phyloP scores from a whole-genome alignment of 1,140 invertebrate species.

The Drosophila jambulina region DNA sequence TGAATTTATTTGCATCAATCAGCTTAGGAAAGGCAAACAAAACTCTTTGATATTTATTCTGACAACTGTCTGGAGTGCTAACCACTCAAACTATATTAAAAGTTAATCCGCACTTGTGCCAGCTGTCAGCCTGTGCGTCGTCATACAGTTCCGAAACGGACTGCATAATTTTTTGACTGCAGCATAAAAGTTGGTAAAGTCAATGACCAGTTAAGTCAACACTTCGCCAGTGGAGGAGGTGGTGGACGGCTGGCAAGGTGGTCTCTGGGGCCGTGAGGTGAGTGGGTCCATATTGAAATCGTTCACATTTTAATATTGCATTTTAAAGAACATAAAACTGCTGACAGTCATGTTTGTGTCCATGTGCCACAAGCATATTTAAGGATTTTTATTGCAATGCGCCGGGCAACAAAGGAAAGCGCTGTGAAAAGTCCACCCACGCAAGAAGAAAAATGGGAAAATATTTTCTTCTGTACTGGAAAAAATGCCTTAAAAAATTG shows the following conservation, averaged over 20 bases:
- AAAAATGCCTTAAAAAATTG: not conserved
- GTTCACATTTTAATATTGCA: conserved; percentile 65
- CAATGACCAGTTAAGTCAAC: conserved; percentile 83
- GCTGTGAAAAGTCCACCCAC: conserved; percentile 49
- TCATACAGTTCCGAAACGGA: conserved; percentile 46
- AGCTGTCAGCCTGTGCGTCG: conserved; percentile 24
- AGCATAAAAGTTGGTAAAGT: conserved; percentile 74
- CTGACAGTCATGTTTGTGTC: conserved; percentile 55
- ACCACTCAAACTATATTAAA: conserved; percentile 16
- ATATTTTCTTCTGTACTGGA: conserved; percentile 2
- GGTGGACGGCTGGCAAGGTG: not conserved
- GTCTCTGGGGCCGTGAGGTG: not conserved
- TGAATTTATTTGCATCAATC: conserved; percentile 11
- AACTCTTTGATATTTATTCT: conserved; percentile 11
- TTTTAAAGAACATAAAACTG: conserved; percentile 63
- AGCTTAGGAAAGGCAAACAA: not conserved
- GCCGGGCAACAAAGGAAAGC: conserved; percentile 43
- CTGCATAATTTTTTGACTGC: conserved; percentile 78
- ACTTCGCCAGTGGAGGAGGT: conserved; percentile 23
- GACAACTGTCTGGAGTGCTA: conserved; percentile 8
- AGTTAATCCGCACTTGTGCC: conserved; percentile 21
- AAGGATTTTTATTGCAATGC: conserved; percentile 54
- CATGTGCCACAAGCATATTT: conserved; percentile 54
- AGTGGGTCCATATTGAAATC: conserved; percentile 43
- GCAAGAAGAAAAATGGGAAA: conserved; percentile 24